These are phyloP conservation scores for Zaprionus lachaisei DNA, from an alignment of 1,140 invertebrate genomes.

Conservation along the genomic window DNA sequence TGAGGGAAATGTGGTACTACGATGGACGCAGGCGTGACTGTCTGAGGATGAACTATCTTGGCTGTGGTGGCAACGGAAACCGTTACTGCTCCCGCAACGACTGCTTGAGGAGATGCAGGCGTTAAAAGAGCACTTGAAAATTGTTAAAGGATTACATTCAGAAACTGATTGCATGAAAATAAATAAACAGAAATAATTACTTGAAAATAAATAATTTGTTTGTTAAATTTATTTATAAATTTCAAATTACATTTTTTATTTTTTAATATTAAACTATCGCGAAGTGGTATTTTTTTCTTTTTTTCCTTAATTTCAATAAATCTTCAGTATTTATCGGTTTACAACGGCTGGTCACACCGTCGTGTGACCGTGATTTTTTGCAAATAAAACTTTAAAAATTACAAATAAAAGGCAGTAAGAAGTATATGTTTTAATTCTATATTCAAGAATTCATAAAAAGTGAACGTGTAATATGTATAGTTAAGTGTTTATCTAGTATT, in stretches of 20 bases:
- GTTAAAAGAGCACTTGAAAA: background rate
- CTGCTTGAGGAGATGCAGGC: slow-evolving; percentile 6
- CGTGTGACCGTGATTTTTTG: slow-evolving; percentile 52
- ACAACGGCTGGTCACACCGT: slow-evolving; percentile 22
- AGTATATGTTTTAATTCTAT: slow-evolving; percentile 18
- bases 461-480: slow-evolving; percentile 3
- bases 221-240: background rate
- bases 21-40: background rate
- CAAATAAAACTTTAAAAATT: slow-evolving; percentile 40
- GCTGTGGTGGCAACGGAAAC: slow-evolving; percentile 11
- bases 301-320: background rate
- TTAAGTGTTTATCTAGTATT: background rate
- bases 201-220: background rate
- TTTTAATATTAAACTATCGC: background rate
- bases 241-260: background rate
- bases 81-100: slow-evolving; percentile 11
- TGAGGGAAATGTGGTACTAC: slow-evolving; percentile 6
- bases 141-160: background rate
- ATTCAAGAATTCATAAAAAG: background rate
- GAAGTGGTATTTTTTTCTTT: background rate
- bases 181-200: background rate
- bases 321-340: background rate
- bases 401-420: slow-evolving; percentile 39
- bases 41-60: slow-evolving; percentile 13
- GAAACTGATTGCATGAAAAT: background rate